phyloP scores from a whole-genome alignment of 2,797 vertebrate species.

The Trematomus bernacchii region DNA sequence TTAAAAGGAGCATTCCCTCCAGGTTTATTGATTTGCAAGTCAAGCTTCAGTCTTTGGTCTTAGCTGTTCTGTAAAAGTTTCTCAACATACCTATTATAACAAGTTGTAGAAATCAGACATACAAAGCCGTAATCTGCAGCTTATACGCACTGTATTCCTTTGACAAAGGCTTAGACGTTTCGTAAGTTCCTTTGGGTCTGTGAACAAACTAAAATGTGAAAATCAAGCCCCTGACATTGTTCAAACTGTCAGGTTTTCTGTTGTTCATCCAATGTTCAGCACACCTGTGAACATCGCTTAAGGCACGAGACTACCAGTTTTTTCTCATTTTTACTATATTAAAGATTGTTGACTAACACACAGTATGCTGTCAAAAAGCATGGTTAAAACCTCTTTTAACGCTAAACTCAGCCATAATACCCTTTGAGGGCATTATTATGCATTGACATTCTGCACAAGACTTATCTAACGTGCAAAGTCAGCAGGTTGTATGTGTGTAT shows the following conservation, averaged over 20 bases:
- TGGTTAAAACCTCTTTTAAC: slow-evolving; percentile 50
- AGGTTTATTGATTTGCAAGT: slow-evolving; percentile 45
- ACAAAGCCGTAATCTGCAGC: not conserved
- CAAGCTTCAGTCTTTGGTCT: slow-evolving; percentile 41
- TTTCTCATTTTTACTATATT: slow-evolving; percentile 55
- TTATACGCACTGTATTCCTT: not conserved
- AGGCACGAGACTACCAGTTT: slow-evolving; percentile 48
- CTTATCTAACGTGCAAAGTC: slow-evolving; percentile 3
- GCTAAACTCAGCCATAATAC: slow-evolving; percentile 39
- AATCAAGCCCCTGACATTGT: not conserved
- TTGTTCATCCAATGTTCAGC: slow-evolving; percentile 40
- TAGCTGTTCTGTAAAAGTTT: slow-evolving; percentile 29
- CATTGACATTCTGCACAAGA: slow-evolving; percentile 50
- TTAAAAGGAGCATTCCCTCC: slow-evolving; percentile 45
- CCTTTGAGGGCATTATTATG: slow-evolving; percentile 57
- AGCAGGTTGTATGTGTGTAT: slow-evolving; percentile 7
- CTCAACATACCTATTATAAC: slow-evolving; percentile 15
- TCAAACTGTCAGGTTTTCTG: slow-evolving; percentile 25
- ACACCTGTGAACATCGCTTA: slow-evolving; percentile 49
- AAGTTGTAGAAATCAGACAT: slow-evolving; percentile 8
- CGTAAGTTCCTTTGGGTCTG: slow-evolving; percentile 1
- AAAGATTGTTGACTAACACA: slow-evolving; percentile 58
- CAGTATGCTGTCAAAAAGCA: slow-evolving; percentile 49
- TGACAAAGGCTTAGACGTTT: not conserved
- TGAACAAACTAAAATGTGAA: not conserved